These are phyloP conservation scores for Rhadina sibilatrix DNA, from an alignment of 2,113 vertebrate genomes.

Conservation along the genomic window DNA sequence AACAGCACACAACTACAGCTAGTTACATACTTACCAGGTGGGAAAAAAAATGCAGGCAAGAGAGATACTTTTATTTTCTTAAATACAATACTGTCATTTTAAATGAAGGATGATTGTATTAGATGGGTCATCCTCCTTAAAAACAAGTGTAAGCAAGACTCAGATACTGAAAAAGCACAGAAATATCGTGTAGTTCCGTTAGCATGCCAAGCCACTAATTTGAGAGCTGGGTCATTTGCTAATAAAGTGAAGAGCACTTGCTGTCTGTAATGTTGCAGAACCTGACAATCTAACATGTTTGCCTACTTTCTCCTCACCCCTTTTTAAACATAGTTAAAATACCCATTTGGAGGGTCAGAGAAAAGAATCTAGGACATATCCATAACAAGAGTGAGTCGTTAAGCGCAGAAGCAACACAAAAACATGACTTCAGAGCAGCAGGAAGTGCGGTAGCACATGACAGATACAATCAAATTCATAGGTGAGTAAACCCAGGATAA, in stretches of 20 bases:
- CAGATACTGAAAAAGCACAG: not conserved
- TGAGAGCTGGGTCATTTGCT: not conserved
- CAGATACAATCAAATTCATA: not conserved
- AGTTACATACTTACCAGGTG: not conserved
- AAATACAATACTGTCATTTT: not conserved
- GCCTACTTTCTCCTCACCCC: conserved; percentile 23
- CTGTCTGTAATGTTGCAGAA: not conserved
- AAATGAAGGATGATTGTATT: not conserved
- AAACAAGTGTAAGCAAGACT: not conserved
- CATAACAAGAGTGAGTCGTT: not conserved
- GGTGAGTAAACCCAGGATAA: not conserved
- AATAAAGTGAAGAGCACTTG: not conserved
- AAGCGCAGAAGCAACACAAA: not conserved
- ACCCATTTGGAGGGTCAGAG: not conserved
- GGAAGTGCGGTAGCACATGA: not conserved
- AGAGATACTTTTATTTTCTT: not conserved
- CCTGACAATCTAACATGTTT: not conserved
- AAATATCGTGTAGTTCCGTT: not conserved
- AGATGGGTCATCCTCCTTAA: not conserved
- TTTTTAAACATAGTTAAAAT: conserved; percentile 13
- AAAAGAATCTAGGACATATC: conserved; percentile 43
- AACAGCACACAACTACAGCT: not conserved
- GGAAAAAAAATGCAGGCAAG: not conserved
- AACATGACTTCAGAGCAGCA: not conserved
- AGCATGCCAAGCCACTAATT: not conserved